Conservation (phyloP, 2,797 vertebrate species). For the Rhyacichthys aspro region DNA sequence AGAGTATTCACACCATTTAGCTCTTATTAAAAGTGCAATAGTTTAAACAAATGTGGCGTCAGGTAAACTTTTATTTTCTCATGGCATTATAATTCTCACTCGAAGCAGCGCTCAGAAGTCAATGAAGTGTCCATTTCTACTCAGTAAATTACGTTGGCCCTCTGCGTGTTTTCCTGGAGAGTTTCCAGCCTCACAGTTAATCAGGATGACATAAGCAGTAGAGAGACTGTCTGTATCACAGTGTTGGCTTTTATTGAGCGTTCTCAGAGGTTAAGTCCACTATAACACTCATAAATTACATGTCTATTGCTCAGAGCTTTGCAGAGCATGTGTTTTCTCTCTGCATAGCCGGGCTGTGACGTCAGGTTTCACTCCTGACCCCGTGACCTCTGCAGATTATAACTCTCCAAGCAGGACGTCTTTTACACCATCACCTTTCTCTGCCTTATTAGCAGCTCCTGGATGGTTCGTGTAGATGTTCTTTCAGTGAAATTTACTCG, state of each 20-base stretch:
- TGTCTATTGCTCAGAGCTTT: constrained; percentile 41
- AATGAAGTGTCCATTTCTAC: not conserved
- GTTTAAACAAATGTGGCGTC: no score
- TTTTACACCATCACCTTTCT: constrained; percentile 18
- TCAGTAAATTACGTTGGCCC: no score
- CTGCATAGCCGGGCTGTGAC: constrained; percentile 63
- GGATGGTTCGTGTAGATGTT: no score
- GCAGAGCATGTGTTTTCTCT: constrained; percentile 58
- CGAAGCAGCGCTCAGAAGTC: not conserved
- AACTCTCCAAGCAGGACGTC: constrained; percentile 48
- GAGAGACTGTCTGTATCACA: constrained; percentile 23
- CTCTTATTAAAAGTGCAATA: constrained; percentile 1
- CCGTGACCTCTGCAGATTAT: constrained; percentile 51
- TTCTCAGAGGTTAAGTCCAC: constrained; percentile 57
- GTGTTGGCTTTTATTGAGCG: constrained; percentile 40
- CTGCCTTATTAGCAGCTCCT: constrained; percentile 20
- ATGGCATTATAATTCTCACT: constrained; percentile 3
- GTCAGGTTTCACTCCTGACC: constrained; percentile 68
- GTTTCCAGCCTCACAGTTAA: constrained; percentile 27
- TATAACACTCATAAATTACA: constrained; percentile 49
- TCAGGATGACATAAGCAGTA: constrained; percentile 37
- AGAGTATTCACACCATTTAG: constrained; percentile 11
- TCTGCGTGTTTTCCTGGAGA: constrained; percentile 25
- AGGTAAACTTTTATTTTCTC: no score
- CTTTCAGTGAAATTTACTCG: no score